Base-by-base conservation (phyloP, 1,140 invertebrate genomes). In the Brevipalpus yothersi region DNA sequence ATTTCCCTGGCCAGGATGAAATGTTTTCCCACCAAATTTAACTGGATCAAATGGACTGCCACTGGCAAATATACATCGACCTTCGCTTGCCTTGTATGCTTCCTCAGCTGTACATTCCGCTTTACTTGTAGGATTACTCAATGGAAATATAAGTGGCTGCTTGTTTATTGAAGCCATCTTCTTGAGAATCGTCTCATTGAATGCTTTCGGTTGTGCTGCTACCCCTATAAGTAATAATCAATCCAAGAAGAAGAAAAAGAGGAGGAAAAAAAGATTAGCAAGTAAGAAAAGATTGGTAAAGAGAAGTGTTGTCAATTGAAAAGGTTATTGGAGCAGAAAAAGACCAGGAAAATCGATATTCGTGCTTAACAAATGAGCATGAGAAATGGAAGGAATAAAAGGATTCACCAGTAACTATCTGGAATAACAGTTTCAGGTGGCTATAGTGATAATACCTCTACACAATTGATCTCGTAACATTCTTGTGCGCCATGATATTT, bases 41-140 rank as follows among this genome's bases (percentile, higher is more conserved):
- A 93, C 85, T 19, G 84, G 79, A 49, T 79, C 79, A 71, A 94
- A 95, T 0, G 91, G 91, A 45, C 86, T 91, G 40, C 91, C 91
- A 13, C 86, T 89, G 0, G 86, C 84, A 72, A 92, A 95, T 62
- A 95, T 79, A 64, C 81, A 84, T 53, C 80, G 78, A 53, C 88
- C 90, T 84, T 92, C 79, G 7, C 90, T 92, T 66, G 84, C 65
- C 40, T 78, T 78, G 66, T 90, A 94, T 1, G 91, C 91, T 62
- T 83, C 80, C 67, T 92, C 83, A 19, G 92, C 90, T 4, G 92
- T 96, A 69, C 92, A 96, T 73, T 96, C 92, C 10, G 92, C 89
- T 75, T 91, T 90, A 67, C 79, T 82, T 0, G 92, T 96, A 19
- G 92, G 92, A 77, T 96, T 96, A 64, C 89, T 94, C 7, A 96